Conservation (phyloP, 2,113 vertebrate species). For the Otocyon megalotis region DNA sequence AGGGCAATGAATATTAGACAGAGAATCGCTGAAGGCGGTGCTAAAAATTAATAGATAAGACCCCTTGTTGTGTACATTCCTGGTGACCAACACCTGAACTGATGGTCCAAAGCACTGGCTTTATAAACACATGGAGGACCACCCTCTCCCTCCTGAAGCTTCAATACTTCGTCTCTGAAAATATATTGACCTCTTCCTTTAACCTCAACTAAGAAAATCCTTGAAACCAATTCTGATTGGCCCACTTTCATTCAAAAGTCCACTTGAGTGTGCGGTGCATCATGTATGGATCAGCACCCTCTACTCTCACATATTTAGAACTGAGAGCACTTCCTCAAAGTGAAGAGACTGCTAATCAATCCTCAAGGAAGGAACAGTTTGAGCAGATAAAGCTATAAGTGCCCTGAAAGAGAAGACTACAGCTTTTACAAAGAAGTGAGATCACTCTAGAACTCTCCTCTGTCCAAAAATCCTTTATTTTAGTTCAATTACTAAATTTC, state of each 20-base stretch:
- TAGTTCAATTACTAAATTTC: neutral
- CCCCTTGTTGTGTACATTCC: no score
- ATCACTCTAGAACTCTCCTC: neutral
- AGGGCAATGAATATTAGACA: neutral
- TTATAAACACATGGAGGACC: neutral
- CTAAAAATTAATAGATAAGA: neutral
- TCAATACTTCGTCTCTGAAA: neutral
- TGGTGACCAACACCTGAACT: neutral
- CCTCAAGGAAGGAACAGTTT: neutral
- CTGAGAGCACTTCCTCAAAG: neutral
- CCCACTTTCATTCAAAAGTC: neutral
- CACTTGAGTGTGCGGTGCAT: fast-evolving
- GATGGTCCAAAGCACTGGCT: neutral
- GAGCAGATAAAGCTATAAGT: neutral
- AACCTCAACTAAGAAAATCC: neutral
- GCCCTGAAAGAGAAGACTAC: fast-evolving
- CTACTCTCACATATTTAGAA: neutral
- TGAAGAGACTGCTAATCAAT: neutral
- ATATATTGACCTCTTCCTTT: neutral
- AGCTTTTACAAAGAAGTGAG: neutral
- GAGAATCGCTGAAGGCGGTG: neutral
- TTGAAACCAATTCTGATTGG: neutral
- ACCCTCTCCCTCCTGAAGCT: neutral
- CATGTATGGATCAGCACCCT: fast-evolving
- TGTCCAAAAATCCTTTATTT: neutral